A percentile compares a stretch with the other conserved stretches of the same genome.
These are phyloP conservation scores for Onthophagus sagittarius DNA, from an alignment of 2,888 invertebrate species.

Conservation along the genomic window DNA sequence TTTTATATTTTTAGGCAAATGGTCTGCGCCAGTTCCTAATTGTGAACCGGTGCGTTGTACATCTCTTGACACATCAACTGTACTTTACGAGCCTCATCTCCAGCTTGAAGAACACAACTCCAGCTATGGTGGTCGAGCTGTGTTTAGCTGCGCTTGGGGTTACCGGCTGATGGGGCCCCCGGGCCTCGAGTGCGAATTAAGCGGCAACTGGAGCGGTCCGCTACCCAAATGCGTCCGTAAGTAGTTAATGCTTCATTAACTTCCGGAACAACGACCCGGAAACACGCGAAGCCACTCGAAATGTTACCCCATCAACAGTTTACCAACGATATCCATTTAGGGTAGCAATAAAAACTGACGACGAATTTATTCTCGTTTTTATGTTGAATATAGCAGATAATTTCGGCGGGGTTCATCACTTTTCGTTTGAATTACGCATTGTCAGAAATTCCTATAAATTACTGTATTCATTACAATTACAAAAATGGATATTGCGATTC, in stretches of 20 bases:
- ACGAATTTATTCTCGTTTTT: not conserved
- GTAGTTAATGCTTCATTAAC: conserved; percentile 32
- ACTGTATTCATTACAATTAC: not conserved
- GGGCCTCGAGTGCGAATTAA: conserved; percentile 73
- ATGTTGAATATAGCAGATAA: not conserved
- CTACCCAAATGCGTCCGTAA: conserved; percentile 74
- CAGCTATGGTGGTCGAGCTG: conserved; percentile 74
- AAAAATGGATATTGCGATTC: not conserved
- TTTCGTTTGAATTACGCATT: not conserved
- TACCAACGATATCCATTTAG: not conserved
- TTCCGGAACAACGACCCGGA: not conserved
- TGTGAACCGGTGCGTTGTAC: conserved; percentile 80
- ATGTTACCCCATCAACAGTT: not conserved
- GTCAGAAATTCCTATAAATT: not conserved
- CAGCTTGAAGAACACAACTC: conserved; percentile 76
- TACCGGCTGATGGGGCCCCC: conserved; percentile 73
- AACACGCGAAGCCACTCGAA: not conserved
- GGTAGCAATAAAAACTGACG: not conserved
- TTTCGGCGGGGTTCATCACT: not conserved
- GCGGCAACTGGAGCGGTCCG: conserved; percentile 75
- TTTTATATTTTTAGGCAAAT: conserved; percentile 57
- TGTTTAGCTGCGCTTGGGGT: conserved; percentile 82
- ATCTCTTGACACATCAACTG: conserved; percentile 60
- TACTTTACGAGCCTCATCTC: conserved; percentile 66
- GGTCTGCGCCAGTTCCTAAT: conserved; percentile 70